phyloP scores from a whole-genome alignment of 2,888 invertebrate genomes.

The Drosophila aldrichi region DNA sequence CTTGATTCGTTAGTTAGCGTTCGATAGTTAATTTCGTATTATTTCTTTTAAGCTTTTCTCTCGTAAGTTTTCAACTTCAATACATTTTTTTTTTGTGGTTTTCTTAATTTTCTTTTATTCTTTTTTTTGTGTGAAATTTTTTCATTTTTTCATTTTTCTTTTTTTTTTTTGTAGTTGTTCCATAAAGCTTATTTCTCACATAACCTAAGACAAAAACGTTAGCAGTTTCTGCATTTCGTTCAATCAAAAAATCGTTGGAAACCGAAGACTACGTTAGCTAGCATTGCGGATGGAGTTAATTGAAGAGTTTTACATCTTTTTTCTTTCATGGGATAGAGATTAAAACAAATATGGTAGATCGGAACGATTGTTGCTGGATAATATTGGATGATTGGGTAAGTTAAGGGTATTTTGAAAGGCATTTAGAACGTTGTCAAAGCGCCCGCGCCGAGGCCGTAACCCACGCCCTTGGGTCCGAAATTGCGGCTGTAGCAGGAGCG shows the following conservation, averaged over 20 bases:
- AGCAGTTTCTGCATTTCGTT: conserved; percentile 61
- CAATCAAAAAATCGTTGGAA: conserved; percentile 81
- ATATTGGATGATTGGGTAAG: conserved; percentile 18
- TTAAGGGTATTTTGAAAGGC: conserved; percentile 9
- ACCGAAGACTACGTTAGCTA: conserved; percentile 80
- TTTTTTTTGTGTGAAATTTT: conserved; percentile 28
- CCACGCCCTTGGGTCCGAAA: conserved; percentile 95
- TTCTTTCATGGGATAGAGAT: conserved; percentile 10
- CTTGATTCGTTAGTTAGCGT: conserved; percentile 66
- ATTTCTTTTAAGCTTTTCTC: conserved; percentile 34
- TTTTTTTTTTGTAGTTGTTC: conserved; percentile 39
- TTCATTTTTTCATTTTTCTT: conserved; percentile 36
- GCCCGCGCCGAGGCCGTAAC: conserved; percentile 96
- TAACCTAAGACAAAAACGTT: conserved; percentile 76
- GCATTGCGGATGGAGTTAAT: conserved; percentile 42
- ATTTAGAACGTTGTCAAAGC: conserved; percentile 95
- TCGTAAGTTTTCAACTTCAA: conserved; percentile 59
- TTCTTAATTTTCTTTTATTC: conserved; percentile 42
- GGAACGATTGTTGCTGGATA: conserved; percentile 45
- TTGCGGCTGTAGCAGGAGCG: conserved; percentile 94
- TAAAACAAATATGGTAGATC: conserved; percentile 56
- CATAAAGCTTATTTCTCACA: conserved; percentile 75
- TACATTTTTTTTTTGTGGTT: conserved; percentile 33
- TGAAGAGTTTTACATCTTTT: conserved; percentile 11
- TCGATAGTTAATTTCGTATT: conserved; percentile 67